Conservation (phyloP, 1,140 invertebrate genomes). For the Panulirus ornatus region DNA sequence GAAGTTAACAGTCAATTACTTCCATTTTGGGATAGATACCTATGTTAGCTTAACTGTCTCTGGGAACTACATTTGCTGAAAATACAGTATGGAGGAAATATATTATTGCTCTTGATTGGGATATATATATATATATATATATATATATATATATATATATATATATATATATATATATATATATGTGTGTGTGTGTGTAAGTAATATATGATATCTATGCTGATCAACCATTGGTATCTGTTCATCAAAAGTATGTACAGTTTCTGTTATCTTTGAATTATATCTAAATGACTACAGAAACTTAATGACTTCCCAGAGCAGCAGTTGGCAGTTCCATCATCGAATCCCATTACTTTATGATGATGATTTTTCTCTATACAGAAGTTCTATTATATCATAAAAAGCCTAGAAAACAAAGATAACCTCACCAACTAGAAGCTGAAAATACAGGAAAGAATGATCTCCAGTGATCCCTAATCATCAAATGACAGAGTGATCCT, state of each 20-base stretch:
- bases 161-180: too few relatives aligned
- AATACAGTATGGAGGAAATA: conserved; percentile 4
- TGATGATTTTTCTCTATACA: neutral
- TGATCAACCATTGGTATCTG: neutral
- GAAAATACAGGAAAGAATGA: neutral
- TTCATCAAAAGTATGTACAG: neutral
- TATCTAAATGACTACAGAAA: neutral
- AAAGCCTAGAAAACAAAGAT: neutral
- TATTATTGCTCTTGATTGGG: conserved; percentile 16
- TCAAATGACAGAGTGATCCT: neutral
- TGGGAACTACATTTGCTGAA: neutral
- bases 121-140: conserved; percentile 7
- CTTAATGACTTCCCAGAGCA: conserved; percentile 9
- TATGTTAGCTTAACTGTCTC: neutral
- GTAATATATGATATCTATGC: neutral
- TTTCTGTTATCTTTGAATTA: neutral
- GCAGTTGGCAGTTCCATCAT: neutral
- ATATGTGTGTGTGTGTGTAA: neutral
- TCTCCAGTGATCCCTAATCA: neutral
- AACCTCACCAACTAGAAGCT: neutral
- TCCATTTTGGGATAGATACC: neutral
- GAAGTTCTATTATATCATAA: neutral
- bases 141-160: conserved; percentile 7
- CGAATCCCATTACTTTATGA: conserved; percentile 10
- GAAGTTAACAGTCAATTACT: neutral